Conservation (phyloP, 2,888 invertebrate species). For the Ditula angustiorana region DNA sequence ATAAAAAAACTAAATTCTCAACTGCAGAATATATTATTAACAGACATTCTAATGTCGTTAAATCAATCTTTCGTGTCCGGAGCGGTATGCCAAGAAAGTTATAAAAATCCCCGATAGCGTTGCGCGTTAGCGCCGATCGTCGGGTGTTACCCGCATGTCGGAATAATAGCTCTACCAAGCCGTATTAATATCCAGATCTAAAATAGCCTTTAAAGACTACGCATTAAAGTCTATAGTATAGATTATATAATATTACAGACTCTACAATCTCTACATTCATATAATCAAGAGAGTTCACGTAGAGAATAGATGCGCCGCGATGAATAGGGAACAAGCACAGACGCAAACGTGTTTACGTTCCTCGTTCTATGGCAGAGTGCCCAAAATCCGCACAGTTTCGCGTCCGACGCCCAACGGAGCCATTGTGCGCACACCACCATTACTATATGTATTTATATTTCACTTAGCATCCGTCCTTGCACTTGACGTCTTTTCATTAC, state of each 20-base stretch:
- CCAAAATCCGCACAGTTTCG: constrained; percentile 50
- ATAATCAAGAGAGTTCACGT: neutral
- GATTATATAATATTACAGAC: neutral
- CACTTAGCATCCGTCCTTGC: constrained; percentile 51
- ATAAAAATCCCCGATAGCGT: constrained; percentile 2
- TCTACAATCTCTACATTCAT: too few species aligned
- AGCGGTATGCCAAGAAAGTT: constrained; percentile 14
- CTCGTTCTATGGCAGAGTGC: constrained; percentile 51
- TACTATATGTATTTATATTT: constrained; percentile 16
- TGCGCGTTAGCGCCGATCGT: constrained; percentile 13
- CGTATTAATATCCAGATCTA: neutral
- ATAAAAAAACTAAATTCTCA: neutral
- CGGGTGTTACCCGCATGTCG: neutral
- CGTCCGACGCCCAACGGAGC: constrained; percentile 39
- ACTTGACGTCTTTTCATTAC: constrained; percentile 51
- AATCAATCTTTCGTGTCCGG: constrained; percentile 9
- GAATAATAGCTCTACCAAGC: neutral
- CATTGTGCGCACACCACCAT: constrained; percentile 34
- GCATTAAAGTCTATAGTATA: neutral
- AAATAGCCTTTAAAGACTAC: neutral
- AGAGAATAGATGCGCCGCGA: neutral
- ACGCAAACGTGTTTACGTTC: constrained; percentile 25
- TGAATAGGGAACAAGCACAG: neutral
- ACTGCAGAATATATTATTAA: neutral
- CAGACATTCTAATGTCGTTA: neutral